phyloP scores from a whole-genome alignment of 2,888 invertebrate species.

The Ichneumoninae sp. region DNA sequence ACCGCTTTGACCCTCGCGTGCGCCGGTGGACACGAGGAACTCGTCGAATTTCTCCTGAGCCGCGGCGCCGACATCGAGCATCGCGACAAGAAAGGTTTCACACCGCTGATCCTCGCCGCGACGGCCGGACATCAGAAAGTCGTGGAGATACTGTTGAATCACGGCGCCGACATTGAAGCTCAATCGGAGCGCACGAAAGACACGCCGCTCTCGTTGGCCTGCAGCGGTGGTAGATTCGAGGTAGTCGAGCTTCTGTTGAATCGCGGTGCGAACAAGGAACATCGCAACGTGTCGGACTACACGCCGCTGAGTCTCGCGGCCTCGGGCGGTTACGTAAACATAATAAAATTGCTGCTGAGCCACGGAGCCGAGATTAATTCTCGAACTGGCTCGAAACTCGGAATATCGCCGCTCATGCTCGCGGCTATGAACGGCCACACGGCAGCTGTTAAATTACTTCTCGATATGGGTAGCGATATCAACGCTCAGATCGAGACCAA shows the following conservation, averaged over 20 bases:
- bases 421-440: constrained; percentile 99
- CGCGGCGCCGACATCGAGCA: constrained; percentile 98
- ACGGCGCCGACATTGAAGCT: constrained; percentile 98
- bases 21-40: constrained; percentile 98
- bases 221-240: constrained; percentile 98
- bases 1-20: constrained; percentile 99
- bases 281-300: constrained; percentile 99
- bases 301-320: constrained; percentile 99
- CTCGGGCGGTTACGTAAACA: constrained; percentile 99
- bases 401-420: constrained; percentile 99
- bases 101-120: constrained; percentile 98
- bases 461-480: constrained; percentile 99
- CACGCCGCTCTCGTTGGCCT: constrained; percentile 98
- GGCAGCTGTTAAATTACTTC: constrained; percentile 95
- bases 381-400: constrained; percentile 97
- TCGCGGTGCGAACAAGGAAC: constrained; percentile 97
- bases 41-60: constrained; percentile 95
- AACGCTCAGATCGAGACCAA: constrained; percentile 99
- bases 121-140: constrained; percentile 97
- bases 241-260: constrained; percentile 96
- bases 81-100: constrained; percentile 99
- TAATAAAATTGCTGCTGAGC: constrained; percentile 96
- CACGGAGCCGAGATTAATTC: constrained; percentile 99
- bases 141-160: constrained; percentile 96
- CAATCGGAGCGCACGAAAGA: constrained; percentile 99